Conservation (phyloP, 2,113 vertebrate genomes). For the Ahaetulla prasina region DNA sequence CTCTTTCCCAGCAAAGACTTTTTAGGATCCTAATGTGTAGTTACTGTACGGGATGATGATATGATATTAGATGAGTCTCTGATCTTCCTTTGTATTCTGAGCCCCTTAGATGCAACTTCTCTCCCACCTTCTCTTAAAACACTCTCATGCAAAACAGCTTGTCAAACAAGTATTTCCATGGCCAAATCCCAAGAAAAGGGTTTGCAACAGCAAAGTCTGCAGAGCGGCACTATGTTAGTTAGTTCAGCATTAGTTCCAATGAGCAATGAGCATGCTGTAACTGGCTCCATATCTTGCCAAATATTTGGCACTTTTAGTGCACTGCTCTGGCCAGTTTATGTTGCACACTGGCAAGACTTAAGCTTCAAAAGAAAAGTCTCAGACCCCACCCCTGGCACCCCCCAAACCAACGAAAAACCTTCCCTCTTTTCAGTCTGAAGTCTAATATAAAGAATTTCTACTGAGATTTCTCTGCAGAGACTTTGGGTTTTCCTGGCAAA, state of each 20-base stretch:
- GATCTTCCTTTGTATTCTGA: conserved; percentile 28
- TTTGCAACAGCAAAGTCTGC: neutral
- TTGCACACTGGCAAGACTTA: conserved; percentile 12
- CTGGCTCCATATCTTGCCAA: conserved; percentile 8
- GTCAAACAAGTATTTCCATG: conserved; percentile 25
- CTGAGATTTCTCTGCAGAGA: conserved; percentile 62
- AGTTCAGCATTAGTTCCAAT: neutral
- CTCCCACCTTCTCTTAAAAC: neutral
- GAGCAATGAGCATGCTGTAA: neutral
- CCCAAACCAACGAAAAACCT: conserved; percentile 34
- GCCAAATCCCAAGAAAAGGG: conserved; percentile 27
- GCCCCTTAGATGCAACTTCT: neutral
- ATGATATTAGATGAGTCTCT: conserved; percentile 32
- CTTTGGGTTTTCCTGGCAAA: conserved; percentile 69
- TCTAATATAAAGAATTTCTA: conserved; percentile 33
- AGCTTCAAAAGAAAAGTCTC: neutral
- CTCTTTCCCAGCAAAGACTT: neutral
- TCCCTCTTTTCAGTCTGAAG: conserved; percentile 39
- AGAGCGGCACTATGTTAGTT: conserved; percentile 33
- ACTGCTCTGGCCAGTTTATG: neutral
- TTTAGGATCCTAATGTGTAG: conserved; percentile 42
- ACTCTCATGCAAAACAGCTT: conserved; percentile 35
- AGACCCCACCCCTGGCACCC: neutral
- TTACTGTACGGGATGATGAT: conserved; percentile 44
- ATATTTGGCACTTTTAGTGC: neutral